A percentile compares a stretch with the other conserved stretches of the same genome.
phyloP scores from a whole-genome alignment of 2,797 vertebrate genomes.

The Caiman crocodilus region DNA sequence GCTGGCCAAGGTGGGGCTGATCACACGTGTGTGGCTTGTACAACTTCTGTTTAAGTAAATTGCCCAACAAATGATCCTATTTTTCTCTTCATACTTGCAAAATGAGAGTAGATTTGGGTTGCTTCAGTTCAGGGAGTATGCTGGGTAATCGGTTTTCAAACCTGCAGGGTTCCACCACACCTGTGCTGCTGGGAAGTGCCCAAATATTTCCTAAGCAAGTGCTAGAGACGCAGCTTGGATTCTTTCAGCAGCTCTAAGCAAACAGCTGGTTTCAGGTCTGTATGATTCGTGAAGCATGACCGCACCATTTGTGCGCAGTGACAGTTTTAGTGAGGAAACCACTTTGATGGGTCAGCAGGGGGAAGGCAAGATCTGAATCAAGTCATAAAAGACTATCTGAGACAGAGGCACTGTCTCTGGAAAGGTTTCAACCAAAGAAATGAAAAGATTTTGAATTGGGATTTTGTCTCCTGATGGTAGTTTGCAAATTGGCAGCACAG shows the following conservation, averaged over 20 bases:
- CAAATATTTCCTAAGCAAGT: constrained; percentile 9
- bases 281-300: constrained; percentile 47
- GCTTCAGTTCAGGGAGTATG: constrained; percentile 18
- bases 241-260: neutral
- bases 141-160: constrained; percentile 1
- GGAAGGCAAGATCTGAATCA: constrained; percentile 47
- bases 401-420: neutral
- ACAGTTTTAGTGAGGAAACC: constrained; percentile 44
- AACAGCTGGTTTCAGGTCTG: constrained; percentile 56
- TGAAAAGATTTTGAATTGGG: neutral
- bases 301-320: constrained; percentile 47
- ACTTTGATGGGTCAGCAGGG: constrained; percentile 49
- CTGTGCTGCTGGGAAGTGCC: constrained; percentile 39
- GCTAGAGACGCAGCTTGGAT: neutral
- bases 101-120: neutral
- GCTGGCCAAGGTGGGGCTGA: neutral
- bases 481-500: neutral
- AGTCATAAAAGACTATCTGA: constrained; percentile 5
- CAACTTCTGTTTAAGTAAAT: neutral
- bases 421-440: constrained; percentile 31
- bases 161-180: constrained; percentile 47
- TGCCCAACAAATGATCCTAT: constrained; percentile 41
- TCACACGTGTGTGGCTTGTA: neutral
- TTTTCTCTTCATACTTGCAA: neutral
- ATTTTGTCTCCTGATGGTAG: neutral